phyloP scores from a whole-genome alignment of 1,140 invertebrate species.

The Lethrus apterus region DNA sequence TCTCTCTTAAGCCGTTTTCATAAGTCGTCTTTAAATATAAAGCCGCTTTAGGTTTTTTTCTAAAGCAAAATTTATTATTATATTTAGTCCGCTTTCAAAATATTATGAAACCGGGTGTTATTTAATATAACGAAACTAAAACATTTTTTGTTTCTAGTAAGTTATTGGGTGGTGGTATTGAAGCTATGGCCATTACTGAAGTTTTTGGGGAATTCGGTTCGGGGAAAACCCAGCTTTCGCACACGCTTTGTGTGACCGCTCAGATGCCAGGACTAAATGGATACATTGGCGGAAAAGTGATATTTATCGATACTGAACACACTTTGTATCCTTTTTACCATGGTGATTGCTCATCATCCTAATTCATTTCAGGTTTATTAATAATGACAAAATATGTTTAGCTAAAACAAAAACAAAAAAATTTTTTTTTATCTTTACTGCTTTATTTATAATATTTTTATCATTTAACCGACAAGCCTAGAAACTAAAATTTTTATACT shows the following conservation, averaged over 20 bases:
- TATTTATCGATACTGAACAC: slow-evolving; percentile 75
- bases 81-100: neutral
- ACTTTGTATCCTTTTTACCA: slow-evolving; percentile 72
- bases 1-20: too few relatives aligned
- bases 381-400: too few relatives aligned
- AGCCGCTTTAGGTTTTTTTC: neutral
- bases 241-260: slow-evolving; percentile 70
- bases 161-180: slow-evolving; percentile 72
- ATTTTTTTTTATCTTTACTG: too few relatives aligned
- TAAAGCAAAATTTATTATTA: neutral
- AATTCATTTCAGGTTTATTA: too few relatives aligned
- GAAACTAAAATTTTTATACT: too few relatives aligned
- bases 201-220: slow-evolving; percentile 83
- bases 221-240: slow-evolving; percentile 72
- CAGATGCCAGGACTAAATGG: slow-evolving; percentile 62
- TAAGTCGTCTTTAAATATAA: neutral
- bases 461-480: too few relatives aligned
- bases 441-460: too few relatives aligned
- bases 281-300: slow-evolving; percentile 71
- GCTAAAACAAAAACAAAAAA: too few relatives aligned
- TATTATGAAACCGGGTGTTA: neutral
- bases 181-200: slow-evolving; percentile 86
- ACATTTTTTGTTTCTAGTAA: slow-evolving; percentile 50
- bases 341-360: too few relatives aligned
- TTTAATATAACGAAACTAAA: neutral